Evolutionary conservation across 2,113 vertebrate genomes (phyloP).

Genomic region (Coptodon bakossiorum): DNA sequence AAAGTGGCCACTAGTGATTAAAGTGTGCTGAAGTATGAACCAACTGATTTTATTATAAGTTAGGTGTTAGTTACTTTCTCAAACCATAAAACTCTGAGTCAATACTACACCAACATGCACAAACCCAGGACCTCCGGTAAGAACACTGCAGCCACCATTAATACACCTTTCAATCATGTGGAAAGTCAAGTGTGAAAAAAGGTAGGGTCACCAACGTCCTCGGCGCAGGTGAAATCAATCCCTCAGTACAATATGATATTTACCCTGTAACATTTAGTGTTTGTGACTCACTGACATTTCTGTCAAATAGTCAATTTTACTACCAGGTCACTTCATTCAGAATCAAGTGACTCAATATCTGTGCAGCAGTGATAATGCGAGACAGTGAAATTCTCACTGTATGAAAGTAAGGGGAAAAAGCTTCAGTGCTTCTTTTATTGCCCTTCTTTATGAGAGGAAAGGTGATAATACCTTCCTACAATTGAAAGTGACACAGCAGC

Average conservation of each 20-base stretch:
- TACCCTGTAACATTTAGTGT: background rate
- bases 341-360: background rate
- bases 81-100: background rate
- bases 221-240: background rate
- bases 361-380: background rate
- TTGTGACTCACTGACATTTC: background rate
- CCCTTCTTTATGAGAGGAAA: background rate
- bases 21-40: background rate
- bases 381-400: background rate
- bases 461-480: background rate
- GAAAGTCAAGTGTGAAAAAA: background rate
- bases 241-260: background rate
- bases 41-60: background rate
- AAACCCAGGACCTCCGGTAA: background rate
- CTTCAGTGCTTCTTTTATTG: background rate
- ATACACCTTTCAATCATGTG: background rate
- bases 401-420: background rate
- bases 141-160: background rate
- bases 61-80: background rate
- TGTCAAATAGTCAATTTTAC: background rate
- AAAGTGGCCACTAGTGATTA: fast-evolving
- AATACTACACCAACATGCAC: background rate
- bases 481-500: background rate
- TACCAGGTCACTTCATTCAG: background rate
- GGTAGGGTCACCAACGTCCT: background rate